phyloP scores from a whole-genome alignment of 2,888 invertebrate genomes.

The Drosophila anceps region DNA sequence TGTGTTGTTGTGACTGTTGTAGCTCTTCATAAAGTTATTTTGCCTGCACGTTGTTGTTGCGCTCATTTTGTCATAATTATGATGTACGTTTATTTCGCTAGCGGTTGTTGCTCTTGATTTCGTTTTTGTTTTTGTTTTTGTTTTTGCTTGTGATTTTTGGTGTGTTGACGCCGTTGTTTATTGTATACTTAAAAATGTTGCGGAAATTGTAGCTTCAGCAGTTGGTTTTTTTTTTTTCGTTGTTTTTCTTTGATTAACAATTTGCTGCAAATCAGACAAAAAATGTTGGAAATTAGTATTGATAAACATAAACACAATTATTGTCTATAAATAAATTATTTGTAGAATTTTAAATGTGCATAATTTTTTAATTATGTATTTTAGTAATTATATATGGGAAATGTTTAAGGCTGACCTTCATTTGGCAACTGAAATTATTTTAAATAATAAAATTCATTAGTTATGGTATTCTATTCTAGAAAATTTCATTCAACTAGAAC shows the following conservation, averaged over 20 bases:
- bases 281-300: slow-evolving; percentile 32
- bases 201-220: slow-evolving; percentile 20
- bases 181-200: slow-evolving; percentile 23
- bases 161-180: slow-evolving; percentile 11
- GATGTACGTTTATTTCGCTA: slow-evolving; percentile 55
- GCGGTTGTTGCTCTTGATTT: slow-evolving; percentile 44
- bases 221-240: slow-evolving; percentile 24
- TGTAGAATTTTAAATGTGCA: slow-evolving; percentile 9
- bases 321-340: slow-evolving; percentile 17
- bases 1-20: slow-evolving; percentile 14
- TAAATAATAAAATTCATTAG: not conserved
- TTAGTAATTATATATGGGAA: not conserved
- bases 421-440: not conserved
- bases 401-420: not conserved
- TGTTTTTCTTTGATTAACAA: slow-evolving; percentile 22
- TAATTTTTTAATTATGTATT: slow-evolving; percentile 8
- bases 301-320: slow-evolving; percentile 23
- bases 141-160: slow-evolving; percentile 18
- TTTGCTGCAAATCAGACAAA: slow-evolving; percentile 49
- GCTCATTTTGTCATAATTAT: slow-evolving; percentile 76
- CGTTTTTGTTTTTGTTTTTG: slow-evolving; percentile 13
- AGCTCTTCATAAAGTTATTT: slow-evolving; percentile 19
- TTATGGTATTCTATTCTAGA: too few species aligned
- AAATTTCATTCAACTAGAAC: too few species aligned
- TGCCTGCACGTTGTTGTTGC: slow-evolving; percentile 31